Percentiles rank a stretch among this genome's conserved stretches.
Evolutionary conservation across 2,113 vertebrate genomes (phyloP).

Genomic region (Phaetusa simplex): DNA sequence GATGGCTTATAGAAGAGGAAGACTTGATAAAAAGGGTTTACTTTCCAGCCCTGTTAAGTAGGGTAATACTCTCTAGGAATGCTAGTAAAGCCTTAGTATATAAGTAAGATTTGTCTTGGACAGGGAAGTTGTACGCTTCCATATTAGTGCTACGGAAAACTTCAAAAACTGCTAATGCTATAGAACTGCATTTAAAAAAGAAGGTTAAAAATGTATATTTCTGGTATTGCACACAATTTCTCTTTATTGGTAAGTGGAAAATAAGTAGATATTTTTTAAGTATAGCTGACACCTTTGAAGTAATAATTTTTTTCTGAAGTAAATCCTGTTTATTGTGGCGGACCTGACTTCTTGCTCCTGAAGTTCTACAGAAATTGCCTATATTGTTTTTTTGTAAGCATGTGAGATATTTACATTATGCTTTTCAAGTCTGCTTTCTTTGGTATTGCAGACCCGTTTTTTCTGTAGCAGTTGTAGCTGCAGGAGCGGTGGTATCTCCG

Average conservation of each 20-base stretch:
- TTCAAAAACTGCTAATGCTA: background rate
- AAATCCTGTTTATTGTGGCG: background rate
- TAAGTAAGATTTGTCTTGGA: background rate
- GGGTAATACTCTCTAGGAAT: background rate
- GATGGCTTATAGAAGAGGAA: background rate
- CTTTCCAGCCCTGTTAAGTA: background rate
- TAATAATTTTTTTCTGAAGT: background rate
- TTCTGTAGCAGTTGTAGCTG: background rate
- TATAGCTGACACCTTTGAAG: background rate
- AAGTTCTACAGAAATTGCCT: background rate
- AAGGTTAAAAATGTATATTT: background rate
- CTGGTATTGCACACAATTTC: background rate
- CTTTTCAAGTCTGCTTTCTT: background rate
- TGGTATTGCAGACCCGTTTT: background rate
- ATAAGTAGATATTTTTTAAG: background rate
- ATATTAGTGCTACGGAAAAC: background rate
- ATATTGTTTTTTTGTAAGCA: background rate
- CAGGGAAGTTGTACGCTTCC: background rate
- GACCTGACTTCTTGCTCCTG: background rate
- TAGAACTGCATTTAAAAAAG: background rate
- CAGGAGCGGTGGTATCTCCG: fast-evolving
- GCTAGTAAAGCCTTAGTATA: background rate
- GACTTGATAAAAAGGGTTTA: background rate
- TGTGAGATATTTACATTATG: background rate
- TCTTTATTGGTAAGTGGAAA: background rate